Conservation (phyloP, 1,140 invertebrate species). For the Trichomalopsis sarcophagae region DNA sequence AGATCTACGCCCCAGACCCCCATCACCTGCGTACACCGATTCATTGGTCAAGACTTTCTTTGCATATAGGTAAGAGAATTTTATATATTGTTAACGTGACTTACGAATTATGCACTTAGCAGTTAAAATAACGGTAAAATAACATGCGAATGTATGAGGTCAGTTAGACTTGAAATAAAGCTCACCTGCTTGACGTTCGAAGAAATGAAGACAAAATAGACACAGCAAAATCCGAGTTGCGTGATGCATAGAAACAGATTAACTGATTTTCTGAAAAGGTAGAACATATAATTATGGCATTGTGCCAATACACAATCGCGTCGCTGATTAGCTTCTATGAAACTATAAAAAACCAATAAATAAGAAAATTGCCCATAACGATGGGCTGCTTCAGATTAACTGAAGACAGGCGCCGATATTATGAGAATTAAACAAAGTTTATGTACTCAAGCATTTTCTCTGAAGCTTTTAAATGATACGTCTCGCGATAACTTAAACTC, state of each 20-base stretch:
- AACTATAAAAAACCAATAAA: background rate
- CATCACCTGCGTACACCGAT: conserved; percentile 75
- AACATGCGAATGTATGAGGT: no score
- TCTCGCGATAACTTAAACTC: background rate
- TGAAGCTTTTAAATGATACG: background rate
- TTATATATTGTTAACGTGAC: no score
- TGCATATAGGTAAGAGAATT: background rate
- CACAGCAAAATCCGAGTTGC: conserved; percentile 95
- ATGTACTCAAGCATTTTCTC: no score
- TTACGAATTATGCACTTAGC: no score
- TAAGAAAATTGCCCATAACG: background rate
- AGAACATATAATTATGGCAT: conserved; percentile 42
- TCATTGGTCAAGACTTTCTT: background rate
- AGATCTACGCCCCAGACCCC: conserved; percentile 78
- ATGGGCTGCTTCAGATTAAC: background rate
- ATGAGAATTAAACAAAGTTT: background rate
- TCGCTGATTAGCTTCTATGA: background rate
- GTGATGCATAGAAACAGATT: conserved; percentile 91
- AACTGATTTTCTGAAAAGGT: conserved; percentile 77
- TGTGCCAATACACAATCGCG: background rate
- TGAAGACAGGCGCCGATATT: no score
- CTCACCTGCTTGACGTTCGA: conserved; percentile 86
- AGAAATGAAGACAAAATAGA: conserved; percentile 95
- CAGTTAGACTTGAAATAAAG: conserved; percentile 14
- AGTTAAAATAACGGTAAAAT: no score